phyloP scores from a whole-genome alignment of 2,113 vertebrate genomes.

The Pterophyllum scalare region DNA sequence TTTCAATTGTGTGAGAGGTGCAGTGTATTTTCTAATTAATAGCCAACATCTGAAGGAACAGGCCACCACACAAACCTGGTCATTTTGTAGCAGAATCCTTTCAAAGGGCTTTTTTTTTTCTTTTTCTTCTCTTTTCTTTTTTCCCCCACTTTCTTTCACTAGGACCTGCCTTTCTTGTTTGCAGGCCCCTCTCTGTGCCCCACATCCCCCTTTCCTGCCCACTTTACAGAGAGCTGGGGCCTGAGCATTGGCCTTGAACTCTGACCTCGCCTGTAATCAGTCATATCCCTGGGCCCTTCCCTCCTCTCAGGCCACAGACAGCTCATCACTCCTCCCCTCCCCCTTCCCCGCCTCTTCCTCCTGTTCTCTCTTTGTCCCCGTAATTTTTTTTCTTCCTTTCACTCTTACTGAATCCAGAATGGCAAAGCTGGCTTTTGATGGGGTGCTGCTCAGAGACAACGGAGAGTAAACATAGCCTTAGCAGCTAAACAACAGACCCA shows the following conservation, averaged over 20 bases:
- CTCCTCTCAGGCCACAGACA: conserved; percentile 76
- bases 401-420: conserved; percentile 58
- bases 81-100: conserved; percentile 49
- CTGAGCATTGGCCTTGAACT: conserved; percentile 81
- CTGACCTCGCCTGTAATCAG: conserved; percentile 83
- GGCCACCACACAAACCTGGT: conserved; percentile 39
- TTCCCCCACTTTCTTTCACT: conserved; percentile 45
- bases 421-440: conserved; percentile 62
- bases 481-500: conserved; percentile 73
- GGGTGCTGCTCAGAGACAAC: conserved; percentile 66
- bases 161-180: conserved; percentile 62
- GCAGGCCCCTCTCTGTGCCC: conserved; percentile 61
- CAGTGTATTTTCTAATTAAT: conserved; percentile 48
- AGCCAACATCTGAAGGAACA: conserved; percentile 48
- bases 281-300: conserved; percentile 84
- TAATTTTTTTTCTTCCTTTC: conserved; percentile 12
- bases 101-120: conserved; percentile 38
- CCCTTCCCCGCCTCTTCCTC: conserved; percentile 57
- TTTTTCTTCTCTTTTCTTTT: background rate
- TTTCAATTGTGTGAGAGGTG: background rate
- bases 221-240: conserved; percentile 75
- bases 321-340: conserved; percentile 65
- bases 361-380: conserved; percentile 62
- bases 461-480: conserved; percentile 65
- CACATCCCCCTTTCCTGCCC: conserved; percentile 59